These are phyloP conservation scores for Hylyphantes graminicola DNA, from an alignment of 1,140 invertebrate species.

Conservation along the genomic window DNA sequence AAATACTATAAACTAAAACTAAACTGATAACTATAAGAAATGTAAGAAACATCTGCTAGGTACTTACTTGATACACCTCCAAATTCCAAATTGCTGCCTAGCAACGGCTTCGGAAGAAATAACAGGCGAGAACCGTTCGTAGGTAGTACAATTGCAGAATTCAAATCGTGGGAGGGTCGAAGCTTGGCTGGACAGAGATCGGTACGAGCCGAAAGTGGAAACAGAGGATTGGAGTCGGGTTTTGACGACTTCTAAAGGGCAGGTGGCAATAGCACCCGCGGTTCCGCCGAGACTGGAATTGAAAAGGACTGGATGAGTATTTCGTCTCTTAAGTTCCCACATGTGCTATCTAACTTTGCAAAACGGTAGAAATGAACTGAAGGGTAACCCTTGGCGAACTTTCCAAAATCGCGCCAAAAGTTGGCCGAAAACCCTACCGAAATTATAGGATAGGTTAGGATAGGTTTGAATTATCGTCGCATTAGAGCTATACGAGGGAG, in stretches of 20 bases:
- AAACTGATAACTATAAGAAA: neutral
- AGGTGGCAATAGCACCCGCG: conserved; percentile 94
- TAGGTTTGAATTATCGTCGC: no score
- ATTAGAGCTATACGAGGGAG: no score
- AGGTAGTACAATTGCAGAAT: conserved; percentile 44
- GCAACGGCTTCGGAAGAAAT: conserved; percentile 30
- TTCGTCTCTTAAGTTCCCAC: no score
- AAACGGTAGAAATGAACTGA: no score
- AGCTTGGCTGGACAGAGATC: conserved; percentile 63
- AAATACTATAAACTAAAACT: neutral
- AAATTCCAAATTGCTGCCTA: conserved; percentile 58
- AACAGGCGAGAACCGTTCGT: conserved; percentile 44
- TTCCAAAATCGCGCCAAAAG: no score
- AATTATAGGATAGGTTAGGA: no score
- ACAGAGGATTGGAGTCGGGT: conserved; percentile 93
- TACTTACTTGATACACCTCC: conserved; percentile 62
- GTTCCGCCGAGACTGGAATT: conserved; percentile 89
- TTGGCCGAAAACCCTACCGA: no score
- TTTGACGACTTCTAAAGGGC: conserved; percentile 98
- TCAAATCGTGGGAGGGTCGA: conserved; percentile 42
- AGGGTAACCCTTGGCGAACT: no score
- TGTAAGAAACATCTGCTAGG: neutral
- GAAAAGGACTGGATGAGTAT: conserved; percentile 19
- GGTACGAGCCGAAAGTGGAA: conserved; percentile 64
- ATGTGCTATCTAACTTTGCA: no score